Percentiles rank a stretch among this genome's conserved stretches.
Conservation (phyloP, 2,888 invertebrate genomes). For the Eubasilissa splendida region DNA sequence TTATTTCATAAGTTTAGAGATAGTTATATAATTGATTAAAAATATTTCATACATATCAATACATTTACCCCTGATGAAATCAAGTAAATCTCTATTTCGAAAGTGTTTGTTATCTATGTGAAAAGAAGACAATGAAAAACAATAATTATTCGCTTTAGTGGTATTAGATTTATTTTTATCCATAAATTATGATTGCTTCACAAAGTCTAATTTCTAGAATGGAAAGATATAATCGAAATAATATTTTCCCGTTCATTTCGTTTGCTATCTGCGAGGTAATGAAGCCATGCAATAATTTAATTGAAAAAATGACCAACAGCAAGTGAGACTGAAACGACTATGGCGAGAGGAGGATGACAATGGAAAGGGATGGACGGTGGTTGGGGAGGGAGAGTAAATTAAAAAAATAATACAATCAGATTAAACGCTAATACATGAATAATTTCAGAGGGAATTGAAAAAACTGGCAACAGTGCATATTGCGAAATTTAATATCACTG, state of each 20-base stretch:
- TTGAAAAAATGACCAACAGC: conserved; percentile 15
- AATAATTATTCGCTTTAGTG: no score
- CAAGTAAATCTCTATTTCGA: background rate
- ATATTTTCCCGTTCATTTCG: conserved; percentile 13
- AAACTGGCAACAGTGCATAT: conserved; percentile 43
- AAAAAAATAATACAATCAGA: conserved; percentile 52
- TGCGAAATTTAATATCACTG: conserved; percentile 47
- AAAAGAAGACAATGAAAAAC: no score
- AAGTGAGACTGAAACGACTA: background rate
- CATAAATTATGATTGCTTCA: background rate
- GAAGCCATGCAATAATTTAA: conserved; percentile 30
- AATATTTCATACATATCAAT: no score
- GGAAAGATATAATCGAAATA: conserved; percentile 10
- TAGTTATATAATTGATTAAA: no score
- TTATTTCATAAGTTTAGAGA: no score
- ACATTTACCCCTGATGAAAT: no score
- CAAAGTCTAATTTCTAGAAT: background rate
- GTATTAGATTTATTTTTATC: background rate
- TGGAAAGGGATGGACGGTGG: background rate
- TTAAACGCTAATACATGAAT: conserved; percentile 53
- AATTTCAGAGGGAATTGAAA: conserved; percentile 48
- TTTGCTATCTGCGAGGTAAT: conserved; percentile 5
- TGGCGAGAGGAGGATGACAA: background rate
- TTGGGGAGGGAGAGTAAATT: conserved; percentile 38
- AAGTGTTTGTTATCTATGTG: background rate